Conservation (phyloP, 2,888 invertebrate species). For the Sphecodes monilicornis region DNA sequence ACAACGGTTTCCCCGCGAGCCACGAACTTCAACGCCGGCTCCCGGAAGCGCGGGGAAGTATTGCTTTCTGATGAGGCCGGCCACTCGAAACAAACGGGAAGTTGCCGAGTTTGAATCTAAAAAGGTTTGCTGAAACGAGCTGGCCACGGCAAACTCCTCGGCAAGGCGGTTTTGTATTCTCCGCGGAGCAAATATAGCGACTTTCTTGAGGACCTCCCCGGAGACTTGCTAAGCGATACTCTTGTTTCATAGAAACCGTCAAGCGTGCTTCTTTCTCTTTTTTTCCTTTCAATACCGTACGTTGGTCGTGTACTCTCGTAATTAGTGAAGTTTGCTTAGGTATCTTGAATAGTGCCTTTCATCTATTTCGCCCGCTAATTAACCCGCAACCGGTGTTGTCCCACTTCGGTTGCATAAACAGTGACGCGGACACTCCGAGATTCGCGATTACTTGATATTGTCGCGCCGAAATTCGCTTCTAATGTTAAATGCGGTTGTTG, state of each 20-base stretch:
- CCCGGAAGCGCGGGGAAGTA: conserved; percentile 1
- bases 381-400: background rate
- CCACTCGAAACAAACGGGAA: conserved; percentile 9
- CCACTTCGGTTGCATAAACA: background rate
- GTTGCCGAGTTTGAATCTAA: conserved; percentile 12
- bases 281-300: background rate
- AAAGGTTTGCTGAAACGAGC: conserved; percentile 14
- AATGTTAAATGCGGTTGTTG: background rate
- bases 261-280: background rate
- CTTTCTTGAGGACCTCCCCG: background rate
- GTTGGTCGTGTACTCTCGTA: background rate
- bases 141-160: background rate
- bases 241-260: background rate
- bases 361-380: background rate
- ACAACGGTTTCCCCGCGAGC: background rate
- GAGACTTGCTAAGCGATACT: conserved; percentile 7
- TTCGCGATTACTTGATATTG: background rate
- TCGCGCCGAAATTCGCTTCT: background rate
- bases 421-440: background rate
- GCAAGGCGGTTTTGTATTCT: conserved; percentile 17
- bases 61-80: conserved; percentile 6
- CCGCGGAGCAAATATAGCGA: background rate
- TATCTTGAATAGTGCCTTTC: background rate
- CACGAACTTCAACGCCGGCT: background rate
- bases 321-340: conserved; percentile 5